Percentiles rank a stretch among this genome's conserved stretches.
phyloP scores from a whole-genome alignment of 2,797 vertebrate genomes.

The Coluber constrictor region DNA sequence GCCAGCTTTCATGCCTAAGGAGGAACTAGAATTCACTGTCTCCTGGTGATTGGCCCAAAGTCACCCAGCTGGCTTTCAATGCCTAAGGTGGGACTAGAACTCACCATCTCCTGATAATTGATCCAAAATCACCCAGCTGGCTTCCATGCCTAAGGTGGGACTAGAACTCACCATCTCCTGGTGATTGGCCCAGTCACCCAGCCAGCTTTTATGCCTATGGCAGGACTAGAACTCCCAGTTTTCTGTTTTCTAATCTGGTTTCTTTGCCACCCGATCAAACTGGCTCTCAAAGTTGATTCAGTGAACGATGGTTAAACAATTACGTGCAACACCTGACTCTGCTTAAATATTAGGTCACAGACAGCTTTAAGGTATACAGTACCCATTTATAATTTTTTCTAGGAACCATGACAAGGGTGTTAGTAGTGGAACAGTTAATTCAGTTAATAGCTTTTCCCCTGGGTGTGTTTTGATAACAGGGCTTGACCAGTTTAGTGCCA shows the following conservation, averaged over 20 bases:
- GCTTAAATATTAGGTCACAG: neutral
- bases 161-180: neutral
- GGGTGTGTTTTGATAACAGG: neutral
- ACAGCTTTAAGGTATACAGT: neutral
- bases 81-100: too few relatives aligned
- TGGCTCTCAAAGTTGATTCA: neutral
- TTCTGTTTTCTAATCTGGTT: neutral
- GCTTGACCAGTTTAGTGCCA: neutral
- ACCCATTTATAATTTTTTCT: neutral
- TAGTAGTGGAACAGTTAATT: neutral
- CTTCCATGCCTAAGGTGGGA: neutral
- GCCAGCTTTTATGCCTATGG: too few relatives aligned
- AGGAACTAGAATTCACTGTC: accelerated
- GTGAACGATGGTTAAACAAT: neutral
- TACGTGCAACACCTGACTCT: neutral
- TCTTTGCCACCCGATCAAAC: neutral
- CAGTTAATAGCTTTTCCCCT: neutral
- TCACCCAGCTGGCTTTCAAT: too few relatives aligned
- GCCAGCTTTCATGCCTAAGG: too few relatives aligned
- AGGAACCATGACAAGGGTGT: neutral
- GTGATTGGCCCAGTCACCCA: too few relatives aligned
- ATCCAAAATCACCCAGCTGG: neutral
- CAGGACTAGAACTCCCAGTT: neutral
- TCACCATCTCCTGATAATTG: neutral
- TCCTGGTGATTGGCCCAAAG: too few relatives aligned